Conservation (phyloP, 1,140 invertebrate genomes). For the Ridgeia piscesae region DNA sequence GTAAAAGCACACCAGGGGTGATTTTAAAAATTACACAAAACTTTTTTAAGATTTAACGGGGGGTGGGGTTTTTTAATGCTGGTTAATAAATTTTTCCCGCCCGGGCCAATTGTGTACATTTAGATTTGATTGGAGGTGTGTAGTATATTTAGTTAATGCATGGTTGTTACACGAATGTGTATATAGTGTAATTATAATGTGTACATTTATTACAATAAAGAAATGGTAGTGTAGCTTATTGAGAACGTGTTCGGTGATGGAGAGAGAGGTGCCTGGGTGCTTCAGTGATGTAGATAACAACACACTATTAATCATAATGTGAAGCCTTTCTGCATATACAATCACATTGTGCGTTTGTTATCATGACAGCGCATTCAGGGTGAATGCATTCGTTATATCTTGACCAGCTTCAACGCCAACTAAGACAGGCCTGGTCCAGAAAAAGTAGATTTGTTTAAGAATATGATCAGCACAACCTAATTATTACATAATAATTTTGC, state of each 20-base stretch:
- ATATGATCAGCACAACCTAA: too few species aligned
- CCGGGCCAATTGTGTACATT: background rate
- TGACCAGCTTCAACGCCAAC: background rate
- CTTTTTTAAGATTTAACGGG: background rate
- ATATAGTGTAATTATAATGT: background rate
- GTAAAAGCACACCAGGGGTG: background rate
- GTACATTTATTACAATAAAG: background rate
- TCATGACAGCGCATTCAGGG: background rate
- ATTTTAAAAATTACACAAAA: background rate
- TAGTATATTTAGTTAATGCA: background rate
- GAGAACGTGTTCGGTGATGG: background rate
- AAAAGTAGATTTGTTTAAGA: too few species aligned
- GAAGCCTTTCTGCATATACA: background rate
- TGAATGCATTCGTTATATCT: too few species aligned
- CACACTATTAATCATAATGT: background rate
- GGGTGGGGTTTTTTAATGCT: background rate
- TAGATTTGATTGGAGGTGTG: background rate
- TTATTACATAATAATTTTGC: too few species aligned
- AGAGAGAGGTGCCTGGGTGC: background rate
- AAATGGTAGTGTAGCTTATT: background rate
- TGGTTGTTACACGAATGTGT: background rate
- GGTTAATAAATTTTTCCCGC: background rate
- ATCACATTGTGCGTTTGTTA: background rate
- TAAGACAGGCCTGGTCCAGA: too few species aligned
- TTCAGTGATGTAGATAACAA: background rate